Conservation (phyloP, 2,113 vertebrate genomes). For the Oryzias melastigma region DNA sequence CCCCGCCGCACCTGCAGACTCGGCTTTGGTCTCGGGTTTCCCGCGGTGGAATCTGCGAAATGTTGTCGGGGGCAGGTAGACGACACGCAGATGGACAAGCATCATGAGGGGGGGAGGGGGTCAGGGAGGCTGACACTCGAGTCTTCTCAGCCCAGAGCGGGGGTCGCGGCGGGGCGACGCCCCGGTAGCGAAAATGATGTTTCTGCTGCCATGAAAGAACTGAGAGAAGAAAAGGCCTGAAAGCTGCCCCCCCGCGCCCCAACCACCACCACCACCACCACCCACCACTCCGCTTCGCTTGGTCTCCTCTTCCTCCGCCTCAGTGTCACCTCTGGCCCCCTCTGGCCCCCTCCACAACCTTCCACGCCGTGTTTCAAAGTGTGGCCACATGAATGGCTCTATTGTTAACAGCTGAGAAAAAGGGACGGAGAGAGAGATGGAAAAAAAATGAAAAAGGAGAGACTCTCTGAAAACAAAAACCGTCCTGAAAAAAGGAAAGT, state of each 20-base stretch:
- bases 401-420: constrained; percentile 71
- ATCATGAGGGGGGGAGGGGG: constrained; percentile 14
- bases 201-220: constrained; percentile 69
- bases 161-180: constrained; percentile 55
- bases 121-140: constrained; percentile 53
- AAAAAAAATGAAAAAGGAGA: constrained; percentile 12
- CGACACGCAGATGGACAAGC: constrained; percentile 35
- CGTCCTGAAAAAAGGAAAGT: constrained; percentile 27
- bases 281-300: constrained; percentile 25
- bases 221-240: constrained; percentile 54
- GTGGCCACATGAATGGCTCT: constrained; percentile 77
- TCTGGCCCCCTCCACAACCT: constrained; percentile 65
- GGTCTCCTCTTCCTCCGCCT: constrained; percentile 65
- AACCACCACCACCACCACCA: constrained; percentile 11
- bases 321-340: constrained; percentile 75
- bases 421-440: constrained; percentile 37
- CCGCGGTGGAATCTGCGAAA: constrained; percentile 76
- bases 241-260: constrained; percentile 18
- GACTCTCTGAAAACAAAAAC: constrained; percentile 22
- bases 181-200: constrained; percentile 77
- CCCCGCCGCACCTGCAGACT: constrained; percentile 70
- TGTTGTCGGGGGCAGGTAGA: constrained; percentile 53
- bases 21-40: constrained; percentile 62
- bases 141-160: constrained; percentile 55
- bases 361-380: constrained; percentile 75